These are phyloP conservation scores for Scolopax rusticola DNA, from an alignment of 2,797 vertebrate genomes.

Conservation along the genomic window DNA sequence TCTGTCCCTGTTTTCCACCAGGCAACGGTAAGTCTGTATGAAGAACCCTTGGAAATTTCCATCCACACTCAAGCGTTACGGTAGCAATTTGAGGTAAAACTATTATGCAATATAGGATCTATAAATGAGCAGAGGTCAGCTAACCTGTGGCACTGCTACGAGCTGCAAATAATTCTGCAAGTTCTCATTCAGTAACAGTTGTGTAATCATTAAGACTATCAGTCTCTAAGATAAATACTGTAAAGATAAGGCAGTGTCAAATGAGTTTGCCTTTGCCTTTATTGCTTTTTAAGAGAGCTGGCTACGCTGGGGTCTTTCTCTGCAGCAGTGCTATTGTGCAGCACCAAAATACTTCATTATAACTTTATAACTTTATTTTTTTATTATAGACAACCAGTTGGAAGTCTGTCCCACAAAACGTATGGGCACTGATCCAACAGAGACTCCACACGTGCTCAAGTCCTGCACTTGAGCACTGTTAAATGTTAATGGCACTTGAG, in stretches of 20 bases:
- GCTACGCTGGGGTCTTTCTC: not conserved
- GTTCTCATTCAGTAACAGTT: not conserved
- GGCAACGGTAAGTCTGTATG: fast-evolving
- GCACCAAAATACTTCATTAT: fast-evolving
- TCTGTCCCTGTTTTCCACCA: not conserved
- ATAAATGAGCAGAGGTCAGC: constrained; percentile 20
- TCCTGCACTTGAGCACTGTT: not conserved
- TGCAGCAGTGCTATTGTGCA: not conserved
- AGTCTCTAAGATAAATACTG: not conserved
- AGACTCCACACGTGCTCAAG: not conserved
- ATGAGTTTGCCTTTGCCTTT: not conserved
- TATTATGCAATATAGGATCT: constrained; percentile 2
- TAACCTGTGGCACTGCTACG: not conserved
- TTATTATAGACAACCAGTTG: fast-evolving
- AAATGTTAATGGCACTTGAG: not conserved
- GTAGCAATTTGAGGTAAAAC: not conserved
- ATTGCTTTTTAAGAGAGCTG: not conserved
- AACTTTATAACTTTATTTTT: not conserved
- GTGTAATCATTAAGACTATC: not conserved
- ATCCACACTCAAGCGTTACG: not conserved
- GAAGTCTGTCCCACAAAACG: not conserved
- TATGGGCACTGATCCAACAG: not conserved
- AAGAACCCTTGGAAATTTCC: constrained; percentile 66
- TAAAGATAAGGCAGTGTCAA: constrained; percentile 49
- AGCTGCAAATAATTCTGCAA: constrained; percentile 11